These are phyloP conservation scores for Scaptomyza reducta DNA, from an alignment of 2,888 invertebrate genomes.

Conservation along the genomic window DNA sequence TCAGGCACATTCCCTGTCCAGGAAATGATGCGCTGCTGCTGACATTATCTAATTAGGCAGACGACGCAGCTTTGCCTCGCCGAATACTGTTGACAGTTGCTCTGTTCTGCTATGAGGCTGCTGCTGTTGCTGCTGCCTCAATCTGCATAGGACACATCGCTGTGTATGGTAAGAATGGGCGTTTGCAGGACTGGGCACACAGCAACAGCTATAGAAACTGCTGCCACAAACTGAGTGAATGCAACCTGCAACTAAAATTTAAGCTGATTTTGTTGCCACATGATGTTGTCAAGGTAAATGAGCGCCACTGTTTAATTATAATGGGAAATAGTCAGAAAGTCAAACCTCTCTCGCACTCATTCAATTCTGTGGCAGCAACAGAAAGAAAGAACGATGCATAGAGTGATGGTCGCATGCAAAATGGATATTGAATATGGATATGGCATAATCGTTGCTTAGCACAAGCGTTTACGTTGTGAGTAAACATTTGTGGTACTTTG, in stretches of 20 bases:
- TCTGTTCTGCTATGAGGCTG: conserved; percentile 27
- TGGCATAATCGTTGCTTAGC: not conserved
- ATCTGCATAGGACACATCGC: not conserved
- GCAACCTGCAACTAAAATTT: conserved; percentile 55
- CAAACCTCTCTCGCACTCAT: conserved; percentile 1
- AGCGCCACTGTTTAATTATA: conserved; percentile 35
- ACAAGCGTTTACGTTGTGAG: not conserved
- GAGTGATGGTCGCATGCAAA: not conserved
- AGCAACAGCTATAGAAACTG: not conserved
- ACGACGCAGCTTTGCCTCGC: conserved; percentile 19
- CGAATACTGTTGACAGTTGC: conserved; percentile 13
- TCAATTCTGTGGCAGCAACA: not conserved
- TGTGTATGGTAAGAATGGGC: not conserved
- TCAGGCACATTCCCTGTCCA: conserved; percentile 16
- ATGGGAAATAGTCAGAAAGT: not conserved
- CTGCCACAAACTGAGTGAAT: conserved; percentile 24
- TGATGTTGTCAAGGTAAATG: conserved; percentile 51
- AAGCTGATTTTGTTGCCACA: conserved; percentile 52
- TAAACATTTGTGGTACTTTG: not conserved
- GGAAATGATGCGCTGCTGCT: conserved; percentile 63
- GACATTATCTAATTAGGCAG: conserved; percentile 80
- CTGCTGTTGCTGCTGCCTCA: conserved; percentile 1
- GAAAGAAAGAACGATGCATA: too few species aligned
- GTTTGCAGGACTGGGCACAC: not conserved
- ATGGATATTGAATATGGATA: not conserved